Evolutionary conservation across 2,888 invertebrate species (phyloP).

Genomic region (Yponomeuta sedellus): DNA sequence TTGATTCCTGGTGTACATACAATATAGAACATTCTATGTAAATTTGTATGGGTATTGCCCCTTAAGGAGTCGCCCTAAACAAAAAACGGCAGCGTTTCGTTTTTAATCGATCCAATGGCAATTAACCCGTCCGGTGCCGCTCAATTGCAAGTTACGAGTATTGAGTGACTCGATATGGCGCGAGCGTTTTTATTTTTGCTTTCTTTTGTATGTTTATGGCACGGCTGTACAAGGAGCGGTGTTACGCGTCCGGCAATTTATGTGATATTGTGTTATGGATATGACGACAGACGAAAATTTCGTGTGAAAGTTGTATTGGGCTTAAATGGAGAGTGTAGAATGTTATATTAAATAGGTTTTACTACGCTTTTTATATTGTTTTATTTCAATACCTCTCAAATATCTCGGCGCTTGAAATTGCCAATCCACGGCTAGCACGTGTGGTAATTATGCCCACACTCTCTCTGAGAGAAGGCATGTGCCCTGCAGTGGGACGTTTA

Average conservation of each 20-base stretch:
- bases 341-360: background rate
- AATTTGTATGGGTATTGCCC: no score
- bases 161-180: background rate
- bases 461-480: no score
- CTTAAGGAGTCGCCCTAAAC: no score
- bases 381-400: no score
- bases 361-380: no score
- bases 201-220: background rate
- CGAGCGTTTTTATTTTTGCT: background rate
- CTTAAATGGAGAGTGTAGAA: background rate
- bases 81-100: background rate
- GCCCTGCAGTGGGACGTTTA: no score
- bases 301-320: background rate
- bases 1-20: no score
- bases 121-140: background rate
- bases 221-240: background rate
- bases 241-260: background rate
- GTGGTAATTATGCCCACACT: no score
- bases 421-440: no score
- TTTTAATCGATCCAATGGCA: slow-evolving; percentile 1
- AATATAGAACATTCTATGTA: no score
- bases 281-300: background rate
- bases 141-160: background rate
- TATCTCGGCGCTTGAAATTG: no score
- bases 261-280: background rate